Evolutionary conservation across 2,113 vertebrate genomes (phyloP).

Genomic region (Anseranas semipalmata): DNA sequence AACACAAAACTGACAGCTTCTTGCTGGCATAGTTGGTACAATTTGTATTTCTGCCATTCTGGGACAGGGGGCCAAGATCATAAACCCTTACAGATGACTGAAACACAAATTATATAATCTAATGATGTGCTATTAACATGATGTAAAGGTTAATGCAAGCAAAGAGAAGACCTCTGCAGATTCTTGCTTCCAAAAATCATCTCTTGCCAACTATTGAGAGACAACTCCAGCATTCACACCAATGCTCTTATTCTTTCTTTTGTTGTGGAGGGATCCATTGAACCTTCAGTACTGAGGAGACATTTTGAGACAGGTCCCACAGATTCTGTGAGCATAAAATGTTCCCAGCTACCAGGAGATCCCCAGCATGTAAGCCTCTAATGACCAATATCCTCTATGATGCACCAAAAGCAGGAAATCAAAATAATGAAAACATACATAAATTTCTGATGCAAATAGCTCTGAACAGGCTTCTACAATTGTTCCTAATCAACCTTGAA

Average conservation of each 20-base stretch:
- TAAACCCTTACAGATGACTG: background rate
- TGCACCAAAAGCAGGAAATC: background rate
- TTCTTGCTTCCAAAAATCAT: background rate
- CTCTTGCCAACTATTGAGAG: background rate
- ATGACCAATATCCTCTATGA: background rate
- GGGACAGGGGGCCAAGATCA: background rate
- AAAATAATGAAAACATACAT: background rate
- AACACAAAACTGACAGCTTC: conserved; percentile 23
- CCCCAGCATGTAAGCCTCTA: background rate
- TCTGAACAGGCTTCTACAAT: background rate
- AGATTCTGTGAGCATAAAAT: background rate
- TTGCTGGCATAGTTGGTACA: conserved; percentile 21
- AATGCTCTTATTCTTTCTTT: background rate
- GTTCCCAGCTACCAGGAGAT: background rate
- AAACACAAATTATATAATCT: conserved; percentile 6
- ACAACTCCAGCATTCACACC: background rate
- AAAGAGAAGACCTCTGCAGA: background rate
- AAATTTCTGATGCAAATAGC: background rate
- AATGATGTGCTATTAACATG: background rate
- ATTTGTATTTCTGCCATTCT: conserved; percentile 8
- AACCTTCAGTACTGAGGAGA: background rate
- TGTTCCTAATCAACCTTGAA: background rate
- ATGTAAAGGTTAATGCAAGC: background rate
- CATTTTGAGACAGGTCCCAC: background rate
- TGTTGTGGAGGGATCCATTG: background rate